Base-by-base conservation (phyloP, 2,797 vertebrate species). In the Enteromius fasciolatus region DNA sequence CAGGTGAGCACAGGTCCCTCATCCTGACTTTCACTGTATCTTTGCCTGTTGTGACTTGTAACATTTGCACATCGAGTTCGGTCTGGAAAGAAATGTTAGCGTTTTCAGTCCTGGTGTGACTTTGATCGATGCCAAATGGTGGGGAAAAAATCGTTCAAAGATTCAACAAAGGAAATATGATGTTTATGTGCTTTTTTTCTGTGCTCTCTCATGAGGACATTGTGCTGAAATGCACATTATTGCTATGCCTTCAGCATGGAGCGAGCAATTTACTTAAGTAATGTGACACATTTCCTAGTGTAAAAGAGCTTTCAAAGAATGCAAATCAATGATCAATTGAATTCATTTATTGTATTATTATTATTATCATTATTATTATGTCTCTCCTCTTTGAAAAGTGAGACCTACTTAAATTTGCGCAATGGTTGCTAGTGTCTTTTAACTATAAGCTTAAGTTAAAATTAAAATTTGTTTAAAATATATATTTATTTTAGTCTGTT, bases 71-170 rank as follows among this genome's bases (percentile, higher is more conserved):
- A 84, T 61, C 46, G 66, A 81, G 76, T 83, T 87, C 23, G n/a
- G 75, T 70, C 77, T 17, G 48, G 33, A 33, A 76, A 69, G 11
- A 59, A 77, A 78, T 63, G 64, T 54, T 74, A 80, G 61, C 61
- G 39, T 74, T 73, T 82, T 69, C 76, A 76, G 57, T 77, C 80
- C 57, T 78, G 57, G 54, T 78, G 76, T 54, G 68, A 75, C 77
- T 80, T 77, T 85, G 83, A 87, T 87, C 76, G 54, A 82, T 85
- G 73, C 63, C 61, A 87, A 85, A 72, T 68, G 61, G 52, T 18
- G 73, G 75, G 70, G 76, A 85, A 86, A 84, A 79, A 83, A 84
- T 74, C 48, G 63, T 68, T 68, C 74, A 69, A 67, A 63, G 41
- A 83, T 48, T 59, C 72, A 86, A 87, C 74, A 86, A 80, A 84